These are phyloP conservation scores for Chloroceryle aenea DNA, from an alignment of 2,113 vertebrate genomes.

Conservation along the genomic window DNA sequence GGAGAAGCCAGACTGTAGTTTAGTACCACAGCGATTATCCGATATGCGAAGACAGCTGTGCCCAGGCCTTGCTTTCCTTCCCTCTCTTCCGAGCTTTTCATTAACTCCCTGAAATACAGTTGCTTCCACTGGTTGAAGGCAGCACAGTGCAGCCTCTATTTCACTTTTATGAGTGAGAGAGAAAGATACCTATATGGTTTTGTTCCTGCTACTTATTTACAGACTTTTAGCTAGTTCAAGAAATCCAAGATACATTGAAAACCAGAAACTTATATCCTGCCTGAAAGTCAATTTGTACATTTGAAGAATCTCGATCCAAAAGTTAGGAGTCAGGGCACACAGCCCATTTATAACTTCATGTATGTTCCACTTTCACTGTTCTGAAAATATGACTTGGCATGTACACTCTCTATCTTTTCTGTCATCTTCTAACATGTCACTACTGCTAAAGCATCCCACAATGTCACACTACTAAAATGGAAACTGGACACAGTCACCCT, in stretches of 20 bases:
- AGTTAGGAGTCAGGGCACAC: not conserved
- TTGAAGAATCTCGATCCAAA: not conserved
- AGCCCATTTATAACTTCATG: not conserved
- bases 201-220: not conserved
- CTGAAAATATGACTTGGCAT: conserved; percentile 13
- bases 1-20: not conserved
- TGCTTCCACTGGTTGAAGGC: not conserved
- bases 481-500: not conserved
- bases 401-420: conserved; percentile 12
- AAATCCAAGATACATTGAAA: not conserved
- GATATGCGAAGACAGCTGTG: not conserved
- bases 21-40: not conserved
- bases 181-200: not conserved
- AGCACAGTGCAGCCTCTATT: not conserved
- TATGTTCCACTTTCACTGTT: conserved; percentile 5
- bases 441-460: not conserved
- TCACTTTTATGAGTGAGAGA: not conserved
- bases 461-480: not conserved
- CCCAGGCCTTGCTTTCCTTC: not conserved
- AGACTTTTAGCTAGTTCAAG: not conserved
- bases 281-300: not conserved
- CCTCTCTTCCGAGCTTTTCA: not conserved
- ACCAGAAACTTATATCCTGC: not conserved
- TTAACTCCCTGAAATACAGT: not conserved
- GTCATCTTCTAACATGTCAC: conserved; percentile 17